Base-by-base conservation (phyloP, 2,888 invertebrate genomes). In the Agrilus cyanescens region DNA sequence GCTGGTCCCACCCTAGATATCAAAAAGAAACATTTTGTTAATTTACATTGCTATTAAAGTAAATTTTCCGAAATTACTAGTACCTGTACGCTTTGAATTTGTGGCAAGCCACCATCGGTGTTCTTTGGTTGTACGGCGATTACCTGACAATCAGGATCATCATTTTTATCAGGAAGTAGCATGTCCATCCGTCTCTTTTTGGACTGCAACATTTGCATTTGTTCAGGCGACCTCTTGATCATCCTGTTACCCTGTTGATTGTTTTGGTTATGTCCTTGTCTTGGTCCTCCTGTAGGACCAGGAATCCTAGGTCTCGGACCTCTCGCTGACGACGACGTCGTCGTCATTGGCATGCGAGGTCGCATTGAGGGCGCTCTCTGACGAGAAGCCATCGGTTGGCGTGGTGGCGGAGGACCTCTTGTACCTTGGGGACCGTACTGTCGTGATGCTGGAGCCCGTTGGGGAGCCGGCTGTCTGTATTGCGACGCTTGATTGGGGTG, bases 61-160 rank as follows among this genome's bases (percentile, higher is more conserved):
- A 13, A 5, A 39, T 12, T 29, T 2, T n/a, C 8, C 32, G 12
- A 12, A 12, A n/a, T 30, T 50, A 35, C 56, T 57, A n/a, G n/a
- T 47, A 83, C 82, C 66, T 84, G 82, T 29, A 85, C 80, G 57
- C 80, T 84, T 46, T 81, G 78, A 45, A 85, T 85, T 57, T 83
- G 72, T 0, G 84, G 85, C 44, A 83, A 59, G 1, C 65, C 65
- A 2, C 60, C 59, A 41, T 82, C 81, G 1, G 80, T 81, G 35
- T 79, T 76, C 52, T 82, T 76, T 47, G 80, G 81, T 58, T 82
- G 82, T 66, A 82, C 76, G 3, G 82, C 76, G 62, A 84, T 80
- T 12, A 83, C 80, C 56, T 82, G 80, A 57, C 83, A 83, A 55
- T 84, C 83, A 32, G 82, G 80, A 52, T 82, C 82, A 51, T 82